Evolutionary conservation across 2,888 invertebrate genomes (phyloP), one percentile per base, ranked within the genome.

Genomic region (Mythimna vitellina): DNA sequence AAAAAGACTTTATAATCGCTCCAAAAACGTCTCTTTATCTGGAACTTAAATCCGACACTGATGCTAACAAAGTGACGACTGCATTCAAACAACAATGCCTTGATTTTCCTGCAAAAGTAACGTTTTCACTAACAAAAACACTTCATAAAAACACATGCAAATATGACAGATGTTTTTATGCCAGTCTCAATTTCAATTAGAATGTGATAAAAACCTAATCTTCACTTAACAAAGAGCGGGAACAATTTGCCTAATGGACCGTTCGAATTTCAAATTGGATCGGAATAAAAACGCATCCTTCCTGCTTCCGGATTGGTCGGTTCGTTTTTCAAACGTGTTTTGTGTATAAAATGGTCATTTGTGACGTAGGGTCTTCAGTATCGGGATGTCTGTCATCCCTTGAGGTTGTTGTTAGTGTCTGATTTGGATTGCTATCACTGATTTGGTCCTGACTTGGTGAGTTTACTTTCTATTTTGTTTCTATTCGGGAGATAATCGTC

Each of bases 161-260:
- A 80, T 75, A 76, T 76, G 80, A 66, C 29, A 71, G 60, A 57
- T 14, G 25, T 71, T 85, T 86, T 86, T 85, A 54, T 51, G 12
- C 17, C 32, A 57, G 42, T 60, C 66, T 68, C 70, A 65, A 65
- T 77, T 79, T 77, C 79, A 86, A 79, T 79, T 75, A 76, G 76
- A 77, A 57, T 58, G 77, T 74, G 76, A 88, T 78, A 88, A 87
- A 88, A 88, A 88, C 77, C 85, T 86, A 86, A 85, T 87, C 84
- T 80, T 60, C 78, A 78, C 70, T 75, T 85, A 88, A 94, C 93
- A 94, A 94, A 91, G 92, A 91, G 91, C 89, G 91, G 89, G 84
- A 89, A 93, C 93, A 92, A 93, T 94, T 92, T 92, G 93, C 80
- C 88, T 93, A 94, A 93, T 92, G 92, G 90, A 94, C 90, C 95